Evolutionary conservation across 64 coral and sea anemone genomes (phyloP).

Genomic region (Trachythela sp.): DNA sequence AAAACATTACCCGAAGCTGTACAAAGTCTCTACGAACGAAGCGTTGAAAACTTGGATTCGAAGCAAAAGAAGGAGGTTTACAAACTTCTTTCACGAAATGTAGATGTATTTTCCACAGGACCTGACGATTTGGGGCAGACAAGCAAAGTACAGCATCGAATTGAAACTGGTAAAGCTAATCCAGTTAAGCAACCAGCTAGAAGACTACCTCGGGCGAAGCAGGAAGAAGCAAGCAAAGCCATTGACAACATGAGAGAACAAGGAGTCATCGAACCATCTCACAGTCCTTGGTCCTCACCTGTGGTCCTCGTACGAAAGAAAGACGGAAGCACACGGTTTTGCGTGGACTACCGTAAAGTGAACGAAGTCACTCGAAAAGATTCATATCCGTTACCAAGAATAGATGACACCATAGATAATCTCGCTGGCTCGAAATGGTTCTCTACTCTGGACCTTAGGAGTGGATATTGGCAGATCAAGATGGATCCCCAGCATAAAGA

Average conservation of each 20-base stretch:
- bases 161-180: conserved; percentile 17
- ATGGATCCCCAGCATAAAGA: no score
- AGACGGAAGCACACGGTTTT: neutral
- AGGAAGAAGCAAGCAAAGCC: conserved; percentile 15
- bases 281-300: neutral
- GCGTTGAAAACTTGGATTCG: no score
- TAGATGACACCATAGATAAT: no score
- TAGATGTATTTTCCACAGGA: conserved; percentile 27
- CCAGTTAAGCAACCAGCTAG: conserved; percentile 24
- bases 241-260: no score
- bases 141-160: conserved; percentile 23
- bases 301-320: conserved; percentile 4
- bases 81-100: neutral
- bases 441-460: neutral
- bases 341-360: no score
- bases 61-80: no score
- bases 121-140: conserved; percentile 27
- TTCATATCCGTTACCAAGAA: no score
- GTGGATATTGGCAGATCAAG: no score
- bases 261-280: neutral
- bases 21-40: no score
- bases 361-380: no score
- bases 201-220: conserved; percentile 1
- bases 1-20: no score
- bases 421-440: neutral